Evolutionary conservation across 2,797 vertebrate genomes (phyloP), one percentile per base, ranked within the genome.

Genomic region (Helostoma temminkii): DNA sequence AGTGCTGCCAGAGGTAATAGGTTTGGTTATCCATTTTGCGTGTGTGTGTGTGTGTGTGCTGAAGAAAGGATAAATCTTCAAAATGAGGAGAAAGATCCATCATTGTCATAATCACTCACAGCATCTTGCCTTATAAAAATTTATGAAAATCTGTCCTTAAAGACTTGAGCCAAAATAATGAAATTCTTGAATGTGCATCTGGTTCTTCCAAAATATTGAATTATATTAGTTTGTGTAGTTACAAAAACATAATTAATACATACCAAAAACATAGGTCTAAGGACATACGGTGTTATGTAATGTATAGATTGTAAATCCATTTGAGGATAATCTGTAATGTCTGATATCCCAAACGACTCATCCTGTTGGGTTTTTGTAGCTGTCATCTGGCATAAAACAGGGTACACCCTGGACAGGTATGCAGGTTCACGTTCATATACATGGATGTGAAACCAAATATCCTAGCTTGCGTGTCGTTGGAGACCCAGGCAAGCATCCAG

Each of bases 1-100:
- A 83, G 64, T 2, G 69, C 77, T 81, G 82, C 73, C 84, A 77
- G 46, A 65, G 57, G 80, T 80, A 81, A 85, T 85, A 70, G 59
- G 39, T 67, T 60, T 73, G 69, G 74, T 72, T 60, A 85, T 84
- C 66, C n/a, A 22, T 71, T 75, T 57, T 61, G 50, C 62, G 32
- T 59, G 65, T 53, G 6, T 25, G 22, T 26, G 21, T 71, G 42
- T 39, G 50, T 45, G 46, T 67, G 28, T 55, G 47, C 41, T 0
- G 37, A 56, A 42, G 49, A 64, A 62, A 45, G 66, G 74, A 81
- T 53, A 62, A 66, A 78, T 64, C 63, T 63, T 78, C 16, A 56
- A 74, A 59, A 11, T 45, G 63, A 63, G 55, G 55, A 67, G 25
- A 68, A 67, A 34, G 47, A 87, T 88, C 67, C 47, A 15, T 89